A percentile compares a stretch with the other conserved stretches of the same genome.
phyloP scores from a whole-genome alignment of 2,888 invertebrate genomes.

The Cantharis flavilabris region DNA sequence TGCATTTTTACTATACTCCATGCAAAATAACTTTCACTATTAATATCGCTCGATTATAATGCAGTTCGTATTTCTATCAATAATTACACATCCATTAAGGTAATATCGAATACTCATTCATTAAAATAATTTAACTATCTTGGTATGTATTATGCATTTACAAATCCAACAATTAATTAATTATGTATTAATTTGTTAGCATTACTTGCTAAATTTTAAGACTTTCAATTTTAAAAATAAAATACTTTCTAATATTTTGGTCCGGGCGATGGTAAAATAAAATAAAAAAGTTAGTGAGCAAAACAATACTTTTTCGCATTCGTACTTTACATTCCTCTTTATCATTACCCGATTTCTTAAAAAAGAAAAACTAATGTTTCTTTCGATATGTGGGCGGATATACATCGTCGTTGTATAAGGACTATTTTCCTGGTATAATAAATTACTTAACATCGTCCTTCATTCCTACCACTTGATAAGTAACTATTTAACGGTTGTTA shows the following conservation, averaged over 20 bases:
- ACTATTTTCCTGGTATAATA: constrained; percentile 34
- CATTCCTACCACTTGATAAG: constrained; percentile 12
- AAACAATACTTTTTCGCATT: neutral
- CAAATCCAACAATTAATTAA: neutral
- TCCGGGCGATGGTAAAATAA: neutral
- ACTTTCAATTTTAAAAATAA: neutral
- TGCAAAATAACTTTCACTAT: neutral
- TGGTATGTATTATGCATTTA: neutral
- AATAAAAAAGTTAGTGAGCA: neutral
- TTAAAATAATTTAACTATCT: neutral
- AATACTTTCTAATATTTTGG: neutral
- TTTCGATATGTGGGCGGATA: constrained; percentile 35
- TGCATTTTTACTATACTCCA: neutral
- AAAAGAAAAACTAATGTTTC: constrained; percentile 33
- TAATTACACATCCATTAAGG: neutral
- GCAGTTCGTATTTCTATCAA: neutral
- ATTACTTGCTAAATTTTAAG: neutral
- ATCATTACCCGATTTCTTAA: constrained; percentile 29
- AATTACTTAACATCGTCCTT: constrained; percentile 23
- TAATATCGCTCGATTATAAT: neutral
- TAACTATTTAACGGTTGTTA: constrained; percentile 10
- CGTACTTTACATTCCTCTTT: constrained; percentile 14
- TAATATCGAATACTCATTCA: neutral
- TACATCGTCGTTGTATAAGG: constrained; percentile 34
- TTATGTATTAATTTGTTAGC: neutral